phyloP scores from a whole-genome alignment of 2,113 vertebrate genomes.

The Apistogramma diplotaenia region DNA sequence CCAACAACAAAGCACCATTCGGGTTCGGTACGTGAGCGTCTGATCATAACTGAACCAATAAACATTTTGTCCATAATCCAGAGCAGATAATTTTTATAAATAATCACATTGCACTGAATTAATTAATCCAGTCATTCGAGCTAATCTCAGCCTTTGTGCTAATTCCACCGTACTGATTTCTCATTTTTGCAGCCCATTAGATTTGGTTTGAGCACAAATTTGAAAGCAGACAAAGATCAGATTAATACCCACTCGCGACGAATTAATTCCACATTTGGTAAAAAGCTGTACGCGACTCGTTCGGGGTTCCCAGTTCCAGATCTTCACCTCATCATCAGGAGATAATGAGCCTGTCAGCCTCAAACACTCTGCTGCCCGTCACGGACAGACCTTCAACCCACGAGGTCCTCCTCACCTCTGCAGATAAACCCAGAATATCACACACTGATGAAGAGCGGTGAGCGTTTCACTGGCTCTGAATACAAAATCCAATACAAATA shows the following conservation, averaged over 20 bases:
- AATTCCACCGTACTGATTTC: neutral
- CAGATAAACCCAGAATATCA: neutral
- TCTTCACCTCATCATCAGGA: neutral
- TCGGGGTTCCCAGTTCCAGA: neutral
- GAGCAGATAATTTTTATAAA: neutral
- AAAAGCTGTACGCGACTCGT: too few relatives aligned
- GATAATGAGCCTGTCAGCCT: neutral
- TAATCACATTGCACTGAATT: neutral
- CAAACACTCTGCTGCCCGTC: neutral
- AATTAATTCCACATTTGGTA: too few relatives aligned
- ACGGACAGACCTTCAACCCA: neutral
- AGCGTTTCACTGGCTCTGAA: neutral
- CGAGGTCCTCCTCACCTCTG: neutral
- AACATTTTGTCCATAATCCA: too few relatives aligned
- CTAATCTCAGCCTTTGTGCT: neutral
- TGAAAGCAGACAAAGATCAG: neutral
- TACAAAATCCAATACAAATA: conserved; percentile 73
- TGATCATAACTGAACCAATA: neutral
- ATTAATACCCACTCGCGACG: neutral
- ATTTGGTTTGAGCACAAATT: neutral
- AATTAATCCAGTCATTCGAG: neutral
- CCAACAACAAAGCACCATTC: too few relatives aligned
- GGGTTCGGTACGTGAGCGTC: too few relatives aligned
- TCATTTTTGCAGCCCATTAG: neutral
- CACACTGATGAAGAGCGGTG: neutral